Conservation (phyloP, 2,888 invertebrate genomes). For the Cabera pusaria region DNA sequence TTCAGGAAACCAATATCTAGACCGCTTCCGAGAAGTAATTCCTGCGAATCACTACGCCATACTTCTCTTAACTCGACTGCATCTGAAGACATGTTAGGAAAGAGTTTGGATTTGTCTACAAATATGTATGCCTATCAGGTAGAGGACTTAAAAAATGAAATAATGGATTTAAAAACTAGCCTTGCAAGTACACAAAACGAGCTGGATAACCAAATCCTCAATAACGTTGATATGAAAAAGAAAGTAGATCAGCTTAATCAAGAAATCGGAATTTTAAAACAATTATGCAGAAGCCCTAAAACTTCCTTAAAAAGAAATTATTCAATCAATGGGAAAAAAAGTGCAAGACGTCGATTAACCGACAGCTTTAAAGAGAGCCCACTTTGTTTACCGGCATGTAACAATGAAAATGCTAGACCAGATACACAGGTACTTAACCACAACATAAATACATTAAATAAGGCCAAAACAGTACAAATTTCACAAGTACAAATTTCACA, state of each 20-base stretch:
- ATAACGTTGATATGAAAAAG: background rate
- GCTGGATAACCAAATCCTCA: background rate
- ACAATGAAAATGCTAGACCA: too few relatives aligned
- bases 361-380: background rate
- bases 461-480: too few relatives aligned
- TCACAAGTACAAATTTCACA: too few relatives aligned
- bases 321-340: background rate
- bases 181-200: conserved; percentile 1
- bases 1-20: too few relatives aligned
- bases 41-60: too few relatives aligned
- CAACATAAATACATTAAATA: too few relatives aligned
- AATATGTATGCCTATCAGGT: background rate
- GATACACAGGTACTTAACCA: too few relatives aligned
- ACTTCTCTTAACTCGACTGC: too few relatives aligned
- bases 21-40: too few relatives aligned
- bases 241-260: background rate
- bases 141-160: background rate
- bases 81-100: background rate
- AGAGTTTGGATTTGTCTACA: background rate
- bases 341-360: background rate
- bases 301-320: background rate
- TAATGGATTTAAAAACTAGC: conserved; percentile 1
- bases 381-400: too few relatives aligned
- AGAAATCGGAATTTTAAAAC: conserved; percentile 1
- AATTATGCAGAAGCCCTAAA: background rate